Percentiles rank a stretch among this genome's conserved stretches.
Evolutionary conservation across 2,888 invertebrate genomes (phyloP).

Genomic region (Acanthosepion pharaonis): DNA sequence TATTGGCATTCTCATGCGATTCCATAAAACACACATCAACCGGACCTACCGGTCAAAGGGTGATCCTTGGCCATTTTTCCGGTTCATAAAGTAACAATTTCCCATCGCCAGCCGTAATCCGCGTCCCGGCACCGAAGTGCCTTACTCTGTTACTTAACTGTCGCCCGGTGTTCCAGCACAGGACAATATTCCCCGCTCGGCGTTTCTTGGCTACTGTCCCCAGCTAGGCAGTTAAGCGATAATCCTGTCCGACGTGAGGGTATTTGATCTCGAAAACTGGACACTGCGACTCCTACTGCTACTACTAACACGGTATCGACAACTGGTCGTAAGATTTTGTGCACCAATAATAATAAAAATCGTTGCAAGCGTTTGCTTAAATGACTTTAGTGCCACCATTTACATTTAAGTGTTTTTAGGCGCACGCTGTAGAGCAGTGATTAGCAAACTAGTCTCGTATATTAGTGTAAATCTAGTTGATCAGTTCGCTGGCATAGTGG

Average conservation of each 20-base stretch:
- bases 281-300: neutral
- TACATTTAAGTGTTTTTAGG: neutral
- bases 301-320: neutral
- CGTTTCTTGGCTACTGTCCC: neutral
- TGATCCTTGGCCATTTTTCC: neutral
- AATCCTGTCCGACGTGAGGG: conserved; percentile 4
- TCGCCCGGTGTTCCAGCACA: neutral
- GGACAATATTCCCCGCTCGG: neutral
- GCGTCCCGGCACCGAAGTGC: neutral
- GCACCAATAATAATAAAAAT: neutral
- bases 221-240: neutral
- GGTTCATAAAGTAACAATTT: conserved; percentile 33
- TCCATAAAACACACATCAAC: conserved; percentile 33
- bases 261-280: conserved; percentile 21
- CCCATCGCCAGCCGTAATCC: neutral
- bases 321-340: neutral
- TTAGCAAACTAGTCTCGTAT: no score
- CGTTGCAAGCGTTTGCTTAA: neutral
- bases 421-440: no score
- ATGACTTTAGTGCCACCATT: neutral
- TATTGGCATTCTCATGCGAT: conserved; percentile 18
- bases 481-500: no score
- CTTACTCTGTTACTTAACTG: neutral
- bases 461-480: no score
- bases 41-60: neutral